These are phyloP conservation scores for Raja brachyura DNA, from an alignment of 2,113 vertebrate genomes.

Conservation along the genomic window DNA sequence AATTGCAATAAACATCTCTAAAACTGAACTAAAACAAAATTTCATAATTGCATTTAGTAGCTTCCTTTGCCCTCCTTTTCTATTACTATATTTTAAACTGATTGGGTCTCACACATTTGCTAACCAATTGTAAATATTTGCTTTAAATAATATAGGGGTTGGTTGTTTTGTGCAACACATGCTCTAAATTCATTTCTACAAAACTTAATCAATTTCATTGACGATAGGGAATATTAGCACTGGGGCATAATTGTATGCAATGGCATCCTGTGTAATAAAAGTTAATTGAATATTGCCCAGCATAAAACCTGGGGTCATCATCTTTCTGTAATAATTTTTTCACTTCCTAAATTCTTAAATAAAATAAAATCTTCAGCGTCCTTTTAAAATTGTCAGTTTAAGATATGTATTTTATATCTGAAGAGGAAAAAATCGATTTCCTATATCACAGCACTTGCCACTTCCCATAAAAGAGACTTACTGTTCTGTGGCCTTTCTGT, in stretches of 20 bases:
- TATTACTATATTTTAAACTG: neutral
- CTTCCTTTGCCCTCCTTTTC: neutral
- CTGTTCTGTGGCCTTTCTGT: too few relatives aligned
- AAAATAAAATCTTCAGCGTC: neutral
- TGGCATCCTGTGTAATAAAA: neutral
- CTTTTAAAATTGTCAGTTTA: neutral
- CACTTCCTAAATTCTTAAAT: neutral
- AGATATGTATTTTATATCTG: neutral
- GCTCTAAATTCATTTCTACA: neutral
- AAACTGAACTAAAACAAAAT: neutral
- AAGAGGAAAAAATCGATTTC: neutral
- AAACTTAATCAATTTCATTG: neutral
- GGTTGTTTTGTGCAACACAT: neutral
- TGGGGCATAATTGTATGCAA: neutral
- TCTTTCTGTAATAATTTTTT: neutral
- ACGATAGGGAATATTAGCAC: neutral
- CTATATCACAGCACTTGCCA: neutral
- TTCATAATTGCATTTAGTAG: neutral
- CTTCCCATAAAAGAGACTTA: neutral
- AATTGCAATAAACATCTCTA: neutral
- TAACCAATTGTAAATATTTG: neutral
- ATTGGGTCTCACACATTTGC: neutral
- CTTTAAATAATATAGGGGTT: neutral
- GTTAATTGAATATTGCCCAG: neutral
- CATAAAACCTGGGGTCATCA: neutral